These are phyloP conservation scores for Choreutis nemorana DNA, from an alignment of 2,888 invertebrate species.

Conservation along the genomic window DNA sequence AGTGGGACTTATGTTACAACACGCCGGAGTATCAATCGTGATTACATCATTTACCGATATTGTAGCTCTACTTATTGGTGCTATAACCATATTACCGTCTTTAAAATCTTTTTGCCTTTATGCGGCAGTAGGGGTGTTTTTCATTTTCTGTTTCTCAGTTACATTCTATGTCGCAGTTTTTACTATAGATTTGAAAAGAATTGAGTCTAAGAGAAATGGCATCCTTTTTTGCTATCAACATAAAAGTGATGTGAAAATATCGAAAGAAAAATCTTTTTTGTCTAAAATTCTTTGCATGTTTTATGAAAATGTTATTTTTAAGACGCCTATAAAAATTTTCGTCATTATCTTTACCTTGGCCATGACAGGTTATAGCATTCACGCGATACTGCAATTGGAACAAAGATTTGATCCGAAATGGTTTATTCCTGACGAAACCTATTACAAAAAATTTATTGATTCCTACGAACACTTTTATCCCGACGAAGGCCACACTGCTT, in stretches of 20 bases:
- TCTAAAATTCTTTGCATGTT: conserved; percentile 65
- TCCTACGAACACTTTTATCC: conserved; percentile 71
- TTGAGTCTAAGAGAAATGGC: conserved; percentile 71
- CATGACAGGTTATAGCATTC: conserved; percentile 68
- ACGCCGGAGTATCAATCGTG: conserved; percentile 85
- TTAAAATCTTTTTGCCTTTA: conserved; percentile 84
- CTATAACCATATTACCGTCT: conserved; percentile 81
- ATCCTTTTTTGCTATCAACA: conserved; percentile 73
- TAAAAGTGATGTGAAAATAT: conserved; percentile 54
- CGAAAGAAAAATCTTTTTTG: conserved; percentile 64
- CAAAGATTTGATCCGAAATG: conserved; percentile 82
- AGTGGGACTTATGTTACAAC: conserved; percentile 75
- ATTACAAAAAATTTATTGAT: conserved; percentile 68
- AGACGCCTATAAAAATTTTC: conserved; percentile 70
- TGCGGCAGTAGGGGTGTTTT: conserved; percentile 78
- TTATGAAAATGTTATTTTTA: conserved; percentile 73
- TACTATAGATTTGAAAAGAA: conserved; percentile 73
- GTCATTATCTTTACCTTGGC: conserved; percentile 68
- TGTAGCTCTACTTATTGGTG: conserved; percentile 79
- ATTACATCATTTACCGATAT: conserved; percentile 86
- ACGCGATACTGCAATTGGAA: conserved; percentile 70
- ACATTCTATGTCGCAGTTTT: conserved; percentile 86
- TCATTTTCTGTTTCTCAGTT: conserved; percentile 77
- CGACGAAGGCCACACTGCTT: conserved; percentile 68
- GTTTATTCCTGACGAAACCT: conserved; percentile 78